phyloP scores from a whole-genome alignment of 2,113 vertebrate species.

The Alosa alosa region DNA sequence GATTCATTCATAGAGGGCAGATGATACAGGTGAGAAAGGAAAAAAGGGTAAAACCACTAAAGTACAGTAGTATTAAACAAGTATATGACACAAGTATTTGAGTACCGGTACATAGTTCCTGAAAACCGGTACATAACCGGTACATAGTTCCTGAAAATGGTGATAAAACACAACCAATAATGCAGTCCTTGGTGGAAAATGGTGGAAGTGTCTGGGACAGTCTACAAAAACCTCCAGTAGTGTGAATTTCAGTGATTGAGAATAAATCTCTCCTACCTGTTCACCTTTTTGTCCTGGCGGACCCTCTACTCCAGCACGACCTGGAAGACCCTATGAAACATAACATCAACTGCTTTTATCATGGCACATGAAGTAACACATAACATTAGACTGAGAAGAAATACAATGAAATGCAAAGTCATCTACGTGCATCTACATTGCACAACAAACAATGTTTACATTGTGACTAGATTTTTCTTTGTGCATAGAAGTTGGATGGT shows the following conservation, averaged over 20 bases:
- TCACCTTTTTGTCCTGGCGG: slow-evolving; percentile 55
- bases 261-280: slow-evolving; percentile 47
- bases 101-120: neutral
- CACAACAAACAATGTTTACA: neutral
- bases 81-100: neutral
- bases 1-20: neutral
- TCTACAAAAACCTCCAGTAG: neutral
- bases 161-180: no score
- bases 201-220: neutral
- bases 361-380: neutral
- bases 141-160: no score
- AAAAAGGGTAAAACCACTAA: neutral
- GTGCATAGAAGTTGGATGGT: neutral
- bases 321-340: slow-evolving; percentile 54
- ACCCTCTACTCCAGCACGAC: slow-evolving; percentile 55
- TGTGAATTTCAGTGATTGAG: neutral
- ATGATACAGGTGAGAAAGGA: neutral
- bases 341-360: neutral
- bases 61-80: no score
- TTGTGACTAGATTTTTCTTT: neutral
- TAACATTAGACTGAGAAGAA: neutral
- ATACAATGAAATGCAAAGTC: neutral
- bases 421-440: neutral
- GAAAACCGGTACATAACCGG: no score
- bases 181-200: no score